Conservation (phyloP, 1,140 invertebrate genomes). For the Potamilus streckersoni region DNA sequence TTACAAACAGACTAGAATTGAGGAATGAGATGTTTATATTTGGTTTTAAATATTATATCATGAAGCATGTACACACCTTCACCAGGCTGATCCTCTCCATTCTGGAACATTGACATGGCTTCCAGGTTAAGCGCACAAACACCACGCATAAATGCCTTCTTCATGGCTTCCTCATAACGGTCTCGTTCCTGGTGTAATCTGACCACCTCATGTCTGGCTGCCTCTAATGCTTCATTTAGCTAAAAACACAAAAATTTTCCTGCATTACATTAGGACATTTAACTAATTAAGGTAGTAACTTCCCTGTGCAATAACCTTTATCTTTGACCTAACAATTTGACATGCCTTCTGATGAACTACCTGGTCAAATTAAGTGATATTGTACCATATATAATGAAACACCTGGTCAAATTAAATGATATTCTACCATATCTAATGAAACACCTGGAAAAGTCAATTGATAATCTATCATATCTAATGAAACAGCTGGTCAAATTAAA, state of each 20-base stretch:
- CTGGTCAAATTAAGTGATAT: too few relatives aligned
- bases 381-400: too few relatives aligned
- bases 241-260: conserved; percentile 14
- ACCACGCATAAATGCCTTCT: conserved; percentile 67
- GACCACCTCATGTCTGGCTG: conserved; percentile 49
- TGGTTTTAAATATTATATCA: background rate
- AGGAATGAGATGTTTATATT: background rate
- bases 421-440: too few relatives aligned
- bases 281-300: too few relatives aligned
- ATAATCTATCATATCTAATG: too few relatives aligned
- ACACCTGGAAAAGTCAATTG: too few relatives aligned
- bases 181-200: conserved; percentile 57
- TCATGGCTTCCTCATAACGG: conserved; percentile 63
- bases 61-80: conserved; percentile 2
- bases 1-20: background rate
- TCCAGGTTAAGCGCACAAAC: conserved; percentile 68
- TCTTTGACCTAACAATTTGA: too few relatives aligned
- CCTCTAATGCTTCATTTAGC: conserved; percentile 53
- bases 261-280: too few relatives aligned
- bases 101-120: conserved; percentile 67
- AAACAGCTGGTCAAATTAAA: too few relatives aligned
- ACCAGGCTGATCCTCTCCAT: conserved; percentile 40
- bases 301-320: too few relatives aligned
- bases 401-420: too few relatives aligned
- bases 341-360: too few relatives aligned